phyloP scores from a whole-genome alignment of 2,888 invertebrate species.

The Stenodema calcarata region DNA sequence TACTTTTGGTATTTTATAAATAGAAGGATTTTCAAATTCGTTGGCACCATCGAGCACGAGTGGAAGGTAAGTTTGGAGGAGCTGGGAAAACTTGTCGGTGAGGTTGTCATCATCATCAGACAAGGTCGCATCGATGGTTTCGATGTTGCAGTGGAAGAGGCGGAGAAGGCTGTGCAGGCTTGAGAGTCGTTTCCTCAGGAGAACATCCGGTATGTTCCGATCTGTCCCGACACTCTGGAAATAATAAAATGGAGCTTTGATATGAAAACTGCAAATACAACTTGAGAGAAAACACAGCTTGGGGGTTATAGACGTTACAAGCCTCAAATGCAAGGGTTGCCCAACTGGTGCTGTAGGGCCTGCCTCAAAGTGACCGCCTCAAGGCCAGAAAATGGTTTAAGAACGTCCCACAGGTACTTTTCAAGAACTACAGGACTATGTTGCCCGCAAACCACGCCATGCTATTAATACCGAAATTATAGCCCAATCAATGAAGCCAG shows the following conservation, averaged over 20 bases:
- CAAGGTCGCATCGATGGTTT: constrained; percentile 64
- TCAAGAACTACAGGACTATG: too few species aligned
- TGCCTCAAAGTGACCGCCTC: too few species aligned
- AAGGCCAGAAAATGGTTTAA: too few species aligned
- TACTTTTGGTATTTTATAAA: constrained; percentile 82
- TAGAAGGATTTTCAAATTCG: constrained; percentile 82
- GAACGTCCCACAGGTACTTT: too few species aligned
- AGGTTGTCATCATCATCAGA: constrained; percentile 64
- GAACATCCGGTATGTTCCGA: constrained; percentile 82
- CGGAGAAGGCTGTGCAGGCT: constrained; percentile 77
- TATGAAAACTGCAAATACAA: too few species aligned
- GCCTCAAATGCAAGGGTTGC: too few species aligned
- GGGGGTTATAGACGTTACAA: too few species aligned
- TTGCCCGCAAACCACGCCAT: too few species aligned
- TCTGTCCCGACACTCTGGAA: constrained; percentile 86
- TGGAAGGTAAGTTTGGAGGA: constrained; percentile 89
- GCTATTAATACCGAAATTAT: too few species aligned
- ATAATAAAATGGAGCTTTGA: neutral
- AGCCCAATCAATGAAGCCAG: too few species aligned
- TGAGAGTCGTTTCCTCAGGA: constrained; percentile 78
- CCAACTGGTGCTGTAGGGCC: too few species aligned
- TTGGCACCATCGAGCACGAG: constrained; percentile 83
- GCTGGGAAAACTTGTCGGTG: constrained; percentile 78
- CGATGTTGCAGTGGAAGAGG: constrained; percentile 85
- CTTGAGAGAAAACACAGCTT: too few species aligned